Base-by-base conservation (phyloP, 2,113 vertebrate genomes). In the Halichoeres trimaculatus region DNA sequence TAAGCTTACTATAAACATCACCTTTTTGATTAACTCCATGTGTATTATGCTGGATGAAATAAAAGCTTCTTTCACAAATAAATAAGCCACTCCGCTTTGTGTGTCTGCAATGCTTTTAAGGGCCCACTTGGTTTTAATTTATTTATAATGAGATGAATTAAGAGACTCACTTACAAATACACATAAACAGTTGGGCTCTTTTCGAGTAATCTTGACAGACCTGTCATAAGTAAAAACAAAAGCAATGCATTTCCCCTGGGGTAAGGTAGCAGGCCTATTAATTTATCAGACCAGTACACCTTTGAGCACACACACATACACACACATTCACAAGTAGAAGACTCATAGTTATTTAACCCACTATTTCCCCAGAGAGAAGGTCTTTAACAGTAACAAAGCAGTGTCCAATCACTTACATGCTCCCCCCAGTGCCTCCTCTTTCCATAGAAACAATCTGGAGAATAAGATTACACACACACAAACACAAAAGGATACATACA, bases 371-470 rank as follows among this genome's bases (percentile, higher is more conserved):
- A 35, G 85, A 76, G 85, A 88, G 68, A 80, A 26, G 74, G 84
- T 90, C 82, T 91, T 92, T 88, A 90, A 86, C 82, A 77, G 74
- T 78, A 88, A 88, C 85, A 89, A 91, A 83, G 68, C 68, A 84
- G 52, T 48, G 56, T 84, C 86, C 84, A 90, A 86, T 90, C 87
- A 84, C 84, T 89, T 88, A 80, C 68, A 82, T 74, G 70, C 78
- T 60, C 81, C 80, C 75, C 58, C 76, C 60, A 35, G 59, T 78
- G 62, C 22, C 78, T 83, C 51, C 60, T 74, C 56, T 66, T 80
- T 76, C 76, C 71, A 60, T 73, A 78, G 63, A 79, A 85, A 84
- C 80, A 85, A 83, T 85, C 80, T 75, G 75, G 66, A 66, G 65
- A 84, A 81, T 62, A 79, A 78, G 66, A 85, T 70, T 67, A 81